phyloP scores from a whole-genome alignment of 2,797 vertebrate genomes.

The Tadarida brasiliensis region DNA sequence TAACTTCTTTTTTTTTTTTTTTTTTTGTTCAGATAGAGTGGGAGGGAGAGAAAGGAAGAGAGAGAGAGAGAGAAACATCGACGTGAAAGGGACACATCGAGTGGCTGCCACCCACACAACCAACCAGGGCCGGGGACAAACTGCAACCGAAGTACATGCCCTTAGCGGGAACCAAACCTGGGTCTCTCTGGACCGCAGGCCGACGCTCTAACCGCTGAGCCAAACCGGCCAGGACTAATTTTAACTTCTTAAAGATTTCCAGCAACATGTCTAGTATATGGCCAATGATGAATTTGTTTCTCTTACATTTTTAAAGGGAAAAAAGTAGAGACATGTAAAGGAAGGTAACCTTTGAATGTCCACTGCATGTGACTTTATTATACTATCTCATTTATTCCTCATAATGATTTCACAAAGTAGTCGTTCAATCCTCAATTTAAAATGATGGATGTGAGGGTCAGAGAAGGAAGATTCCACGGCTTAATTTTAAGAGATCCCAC shows the following conservation, averaged over 20 bases:
- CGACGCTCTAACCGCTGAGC: too few relatives aligned
- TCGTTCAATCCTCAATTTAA: not conserved
- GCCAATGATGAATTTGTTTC: not conserved
- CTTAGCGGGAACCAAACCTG: too few relatives aligned
- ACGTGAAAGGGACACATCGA: too few relatives aligned
- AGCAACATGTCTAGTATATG: not conserved
- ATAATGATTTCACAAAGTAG: not conserved
- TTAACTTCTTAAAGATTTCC: slow-evolving; percentile 36
- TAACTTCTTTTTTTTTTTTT: too few relatives aligned
- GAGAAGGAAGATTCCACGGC: not conserved
- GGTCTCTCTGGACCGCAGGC: too few relatives aligned
- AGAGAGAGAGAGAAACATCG: too few relatives aligned
- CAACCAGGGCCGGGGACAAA: too few relatives aligned
- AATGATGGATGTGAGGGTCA: not conserved
- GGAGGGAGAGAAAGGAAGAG: too few relatives aligned
- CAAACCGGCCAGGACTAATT: not conserved
- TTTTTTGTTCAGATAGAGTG: too few relatives aligned
- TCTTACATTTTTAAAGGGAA: not conserved
- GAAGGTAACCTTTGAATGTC: not conserved
- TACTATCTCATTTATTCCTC: not conserved
- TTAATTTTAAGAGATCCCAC: not conserved
- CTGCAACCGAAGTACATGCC: too few relatives aligned
- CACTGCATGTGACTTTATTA: not conserved
- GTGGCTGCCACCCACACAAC: too few relatives aligned
- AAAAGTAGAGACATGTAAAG: not conserved